Evolutionary conservation across 2,797 vertebrate species (phyloP).

Genomic region (Pangasius mekongensis): DNA sequence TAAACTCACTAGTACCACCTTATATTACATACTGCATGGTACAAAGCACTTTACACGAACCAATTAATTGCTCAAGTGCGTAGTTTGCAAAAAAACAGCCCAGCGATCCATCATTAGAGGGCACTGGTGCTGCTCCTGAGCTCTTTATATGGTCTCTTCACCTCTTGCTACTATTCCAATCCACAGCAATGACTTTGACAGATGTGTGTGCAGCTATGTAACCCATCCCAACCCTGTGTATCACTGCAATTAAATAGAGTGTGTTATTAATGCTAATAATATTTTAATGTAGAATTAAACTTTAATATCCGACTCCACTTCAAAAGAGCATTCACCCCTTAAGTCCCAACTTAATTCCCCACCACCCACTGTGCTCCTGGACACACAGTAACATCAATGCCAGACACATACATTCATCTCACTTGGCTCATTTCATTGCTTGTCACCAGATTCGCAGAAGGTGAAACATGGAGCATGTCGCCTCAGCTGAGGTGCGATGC

Average conservation of each 20-base stretch:
- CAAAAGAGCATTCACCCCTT: neutral
- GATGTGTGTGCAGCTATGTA: conserved; percentile 35
- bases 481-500: conserved; percentile 30
- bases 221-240: neutral
- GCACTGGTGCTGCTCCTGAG: conserved; percentile 28
- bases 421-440: conserved; percentile 45
- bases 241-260: neutral
- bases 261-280: conserved; percentile 16
- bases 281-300: neutral
- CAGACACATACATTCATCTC: conserved; percentile 56
- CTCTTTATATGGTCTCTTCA: conserved; percentile 24
- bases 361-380: conserved; percentile 38
- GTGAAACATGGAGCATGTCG: conserved; percentile 48
- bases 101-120: conserved; percentile 43
- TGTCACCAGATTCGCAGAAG: conserved; percentile 36
- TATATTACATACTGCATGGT: neutral
- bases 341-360: neutral
- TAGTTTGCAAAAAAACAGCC: conserved; percentile 23
- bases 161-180: conserved; percentile 16
- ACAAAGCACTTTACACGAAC: conserved; percentile 20
- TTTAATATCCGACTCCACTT: neutral
- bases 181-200: conserved; percentile 29
- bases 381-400: conserved; percentile 44
- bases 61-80: conserved; percentile 33
- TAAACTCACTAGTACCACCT: neutral